phyloP scores from a whole-genome alignment of 2,797 vertebrate species.

The Helarctos malayanus region DNA sequence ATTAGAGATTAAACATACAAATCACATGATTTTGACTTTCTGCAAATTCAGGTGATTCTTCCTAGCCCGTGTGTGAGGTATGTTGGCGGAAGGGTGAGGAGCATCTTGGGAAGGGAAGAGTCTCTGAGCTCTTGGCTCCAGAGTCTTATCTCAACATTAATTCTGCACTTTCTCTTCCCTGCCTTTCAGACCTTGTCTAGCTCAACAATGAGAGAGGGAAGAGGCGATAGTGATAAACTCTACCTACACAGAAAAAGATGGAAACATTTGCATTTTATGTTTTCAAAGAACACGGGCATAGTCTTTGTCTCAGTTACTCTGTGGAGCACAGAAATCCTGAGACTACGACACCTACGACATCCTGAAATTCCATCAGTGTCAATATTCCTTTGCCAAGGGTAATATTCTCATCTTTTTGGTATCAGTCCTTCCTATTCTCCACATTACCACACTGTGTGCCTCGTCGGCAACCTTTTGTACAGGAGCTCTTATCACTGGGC shows the following conservation, averaged over 20 bases:
- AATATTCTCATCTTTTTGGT: background rate
- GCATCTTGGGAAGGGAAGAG: background rate
- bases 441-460: background rate
- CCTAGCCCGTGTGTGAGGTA: background rate
- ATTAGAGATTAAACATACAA: conserved; percentile 44
- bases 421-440: background rate
- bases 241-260: background rate
- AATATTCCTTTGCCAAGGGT: background rate
- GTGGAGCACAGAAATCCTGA: conserved; percentile 14
- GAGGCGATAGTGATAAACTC: conserved; percentile 11
- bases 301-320: conserved; percentile 25
- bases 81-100: background rate
- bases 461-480: background rate
- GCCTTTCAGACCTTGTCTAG: background rate
- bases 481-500: background rate
- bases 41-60: background rate
- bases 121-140: background rate
- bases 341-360: background rate
- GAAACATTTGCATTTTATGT: conserved; percentile 56
- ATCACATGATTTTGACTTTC: conserved; percentile 27
- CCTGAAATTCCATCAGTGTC: background rate
- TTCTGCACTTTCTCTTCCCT: background rate
- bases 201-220: background rate
- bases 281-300: conserved; percentile 4
- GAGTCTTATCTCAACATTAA: background rate